These are phyloP conservation scores for Eupeodes luniger DNA, from an alignment of 2,888 invertebrate species.

Conservation along the genomic window DNA sequence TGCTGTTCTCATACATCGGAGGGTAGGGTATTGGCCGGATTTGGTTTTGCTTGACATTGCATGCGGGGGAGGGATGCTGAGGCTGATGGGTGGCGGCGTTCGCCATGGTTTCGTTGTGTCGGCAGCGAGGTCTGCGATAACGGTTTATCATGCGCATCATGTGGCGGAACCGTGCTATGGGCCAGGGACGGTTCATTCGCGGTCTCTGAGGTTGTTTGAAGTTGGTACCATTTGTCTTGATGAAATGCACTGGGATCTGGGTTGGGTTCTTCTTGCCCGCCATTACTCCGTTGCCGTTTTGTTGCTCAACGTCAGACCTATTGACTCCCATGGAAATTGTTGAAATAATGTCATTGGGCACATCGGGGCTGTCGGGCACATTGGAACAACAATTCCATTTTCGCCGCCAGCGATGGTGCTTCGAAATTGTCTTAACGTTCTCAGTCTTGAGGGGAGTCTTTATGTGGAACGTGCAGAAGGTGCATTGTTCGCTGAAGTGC, in stretches of 20 bases:
- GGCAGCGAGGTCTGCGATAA: conserved; percentile 82
- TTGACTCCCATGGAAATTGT: conserved; percentile 80
- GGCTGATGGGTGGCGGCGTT: conserved; percentile 47
- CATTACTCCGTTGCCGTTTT: conserved; percentile 62
- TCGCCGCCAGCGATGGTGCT: conserved; percentile 84
- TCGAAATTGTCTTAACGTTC: conserved; percentile 82
- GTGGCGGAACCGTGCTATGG: conserved; percentile 81
- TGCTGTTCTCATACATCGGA: conserved; percentile 76
- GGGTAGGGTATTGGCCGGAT: conserved; percentile 82
- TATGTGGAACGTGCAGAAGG: conserved; percentile 83
- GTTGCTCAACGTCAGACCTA: conserved; percentile 73
- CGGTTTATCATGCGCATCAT: conserved; percentile 83
- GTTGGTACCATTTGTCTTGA: conserved; percentile 76
- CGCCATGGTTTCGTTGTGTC: conserved; percentile 72
- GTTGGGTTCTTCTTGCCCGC: conserved; percentile 79
- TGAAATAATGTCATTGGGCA: conserved; percentile 85
- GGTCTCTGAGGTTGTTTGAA: conserved; percentile 77
- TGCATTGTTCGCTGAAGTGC: conserved; percentile 83
- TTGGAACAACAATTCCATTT: conserved; percentile 87
- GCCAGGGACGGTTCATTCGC: conserved; percentile 79
- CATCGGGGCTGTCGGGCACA: conserved; percentile 87
- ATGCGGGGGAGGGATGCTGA: conserved; percentile 51
- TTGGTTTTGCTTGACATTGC: conserved; percentile 83
- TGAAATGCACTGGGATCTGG: conserved; percentile 79
- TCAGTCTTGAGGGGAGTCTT: conserved; percentile 80